Conservation (phyloP, 2,888 invertebrate species). For the Melinaea marsaeus region DNA sequence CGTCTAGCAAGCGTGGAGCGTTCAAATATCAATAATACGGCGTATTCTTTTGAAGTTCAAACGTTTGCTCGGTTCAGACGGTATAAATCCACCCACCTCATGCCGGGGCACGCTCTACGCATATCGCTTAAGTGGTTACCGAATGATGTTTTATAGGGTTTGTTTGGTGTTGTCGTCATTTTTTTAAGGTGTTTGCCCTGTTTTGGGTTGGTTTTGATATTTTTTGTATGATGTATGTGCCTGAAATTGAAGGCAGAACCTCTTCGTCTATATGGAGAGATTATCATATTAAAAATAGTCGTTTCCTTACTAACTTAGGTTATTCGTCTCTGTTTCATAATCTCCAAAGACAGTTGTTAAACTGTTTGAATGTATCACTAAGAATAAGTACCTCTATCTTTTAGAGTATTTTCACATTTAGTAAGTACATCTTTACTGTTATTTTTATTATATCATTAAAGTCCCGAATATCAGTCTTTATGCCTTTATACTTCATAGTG, state of each 20-base stretch:
- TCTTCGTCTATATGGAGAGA: too few species aligned
- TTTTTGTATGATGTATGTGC: constrained; percentile 5
- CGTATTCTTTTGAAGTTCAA: constrained; percentile 63
- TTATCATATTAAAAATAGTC: too few species aligned
- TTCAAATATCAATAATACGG: constrained; percentile 49
- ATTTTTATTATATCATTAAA: constrained; percentile 69
- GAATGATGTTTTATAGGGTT: constrained; percentile 53
- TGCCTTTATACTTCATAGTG: constrained; percentile 50
- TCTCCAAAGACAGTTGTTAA: too few species aligned
- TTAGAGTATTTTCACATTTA: constrained; percentile 40
- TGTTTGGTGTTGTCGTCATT: constrained; percentile 32
- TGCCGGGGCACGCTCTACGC: constrained; percentile 66
- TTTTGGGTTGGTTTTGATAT: constrained; percentile 8
- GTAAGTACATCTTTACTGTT: constrained; percentile 53
- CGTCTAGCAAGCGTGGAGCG: constrained; percentile 11
- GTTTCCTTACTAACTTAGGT: too few species aligned
- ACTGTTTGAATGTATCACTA: too few species aligned
- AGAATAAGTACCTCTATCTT: constrained; percentile 31
- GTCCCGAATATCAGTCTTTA: constrained; percentile 52
- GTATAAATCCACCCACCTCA: constrained; percentile 58
- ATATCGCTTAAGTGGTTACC: constrained; percentile 46
- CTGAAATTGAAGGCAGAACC: too few species aligned
- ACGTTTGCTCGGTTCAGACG: constrained; percentile 61
- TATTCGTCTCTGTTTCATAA: too few species aligned
- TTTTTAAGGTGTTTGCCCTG: constrained; percentile 23